Evolutionary conservation across 2,797 vertebrate genomes (phyloP), one percentile per base, ranked within the genome.

Genomic region (Phylloscopus collybita): DNA sequence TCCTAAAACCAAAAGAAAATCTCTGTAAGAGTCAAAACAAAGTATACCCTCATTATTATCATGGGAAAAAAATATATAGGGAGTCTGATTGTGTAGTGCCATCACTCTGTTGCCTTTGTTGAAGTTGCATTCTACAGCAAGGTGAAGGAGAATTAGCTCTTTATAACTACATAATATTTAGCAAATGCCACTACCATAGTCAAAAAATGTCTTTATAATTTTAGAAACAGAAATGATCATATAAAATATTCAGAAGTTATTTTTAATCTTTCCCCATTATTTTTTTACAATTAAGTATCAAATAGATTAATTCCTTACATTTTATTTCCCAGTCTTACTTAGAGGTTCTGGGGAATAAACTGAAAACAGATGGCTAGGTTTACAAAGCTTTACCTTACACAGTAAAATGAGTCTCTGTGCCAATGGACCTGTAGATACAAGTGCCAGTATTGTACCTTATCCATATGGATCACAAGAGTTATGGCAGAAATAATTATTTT

Each of bases 361-460:
- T 66, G 72, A 50, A 95, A 97, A 78, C 97, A 98, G 98, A 98
- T 97, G 97, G 96, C 18, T 92, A 30, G 51, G 75, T 96, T 96
- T 96, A 76, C 30, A 96, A 96, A 97, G 93, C 86, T 97, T 97
- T 96, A 96, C 87, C 92, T 97, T 93, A 70, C 18, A 11, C 72
- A 93, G 74, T 91, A 95, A 97, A 98, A 97, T 80, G 73, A 95
- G 44, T 66, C 53, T 95, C 57, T 95, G 80, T 88, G 92, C 98
- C 98, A 97, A 98, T 98, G 98, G 97, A 98, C 90, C 90, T 88
- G 85, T 83, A 95, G 89, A 81, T 70, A 95, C 62, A 50, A 54
- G 44, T 97, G 97, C 97, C 97, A 98, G 92, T 96, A 97, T 91
- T 94, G 72, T 92, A 97, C 88, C 81, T 97, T 95, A 96, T 93